Percentiles rank a stretch among this genome's conserved stretches.
Evolutionary conservation across 2,888 invertebrate genomes (phyloP).

Genomic region (Perizoma affinitatum): DNA sequence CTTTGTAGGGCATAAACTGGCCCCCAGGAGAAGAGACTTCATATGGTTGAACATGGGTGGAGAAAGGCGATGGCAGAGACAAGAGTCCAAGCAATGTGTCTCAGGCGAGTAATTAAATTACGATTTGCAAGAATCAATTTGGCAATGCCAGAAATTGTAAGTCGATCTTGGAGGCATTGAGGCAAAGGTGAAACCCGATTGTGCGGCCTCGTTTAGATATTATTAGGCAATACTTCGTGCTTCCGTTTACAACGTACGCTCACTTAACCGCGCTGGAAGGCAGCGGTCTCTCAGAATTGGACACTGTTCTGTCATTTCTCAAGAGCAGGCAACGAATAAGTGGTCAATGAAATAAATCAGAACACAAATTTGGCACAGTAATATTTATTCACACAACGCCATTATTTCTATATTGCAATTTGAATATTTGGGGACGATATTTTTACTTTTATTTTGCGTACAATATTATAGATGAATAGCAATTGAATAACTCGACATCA

Average conservation of each 20-base stretch:
- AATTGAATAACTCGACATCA: constrained; percentile 11
- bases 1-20: too few species aligned
- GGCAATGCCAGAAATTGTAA: constrained; percentile 49
- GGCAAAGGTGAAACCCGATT: constrained; percentile 69
- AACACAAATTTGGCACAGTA: too few species aligned
- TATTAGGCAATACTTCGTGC: constrained; percentile 70
- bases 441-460: constrained; percentile 6
- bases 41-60: too few species aligned
- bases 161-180: constrained; percentile 53
- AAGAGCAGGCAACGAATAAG: constrained; percentile 14
- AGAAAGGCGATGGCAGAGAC: too few species aligned
- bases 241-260: constrained; percentile 63
- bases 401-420: constrained; percentile 1
- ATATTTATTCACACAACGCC: background rate
- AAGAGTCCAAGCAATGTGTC: background rate
- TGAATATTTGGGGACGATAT: constrained; percentile 14
- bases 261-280: constrained; percentile 36
- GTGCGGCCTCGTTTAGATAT: constrained; percentile 66
- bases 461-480: constrained; percentile 19
- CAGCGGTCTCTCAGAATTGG: constrained; percentile 18
- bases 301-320: constrained; percentile 19
- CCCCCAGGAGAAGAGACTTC: too few species aligned
- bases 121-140: constrained; percentile 39
- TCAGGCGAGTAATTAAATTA: constrained; percentile 7
- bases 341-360: background rate